Evolutionary conservation across 2,113 vertebrate genomes (phyloP), one percentile per base, ranked within the genome.

Genomic region (Eurypyga helias): DNA sequence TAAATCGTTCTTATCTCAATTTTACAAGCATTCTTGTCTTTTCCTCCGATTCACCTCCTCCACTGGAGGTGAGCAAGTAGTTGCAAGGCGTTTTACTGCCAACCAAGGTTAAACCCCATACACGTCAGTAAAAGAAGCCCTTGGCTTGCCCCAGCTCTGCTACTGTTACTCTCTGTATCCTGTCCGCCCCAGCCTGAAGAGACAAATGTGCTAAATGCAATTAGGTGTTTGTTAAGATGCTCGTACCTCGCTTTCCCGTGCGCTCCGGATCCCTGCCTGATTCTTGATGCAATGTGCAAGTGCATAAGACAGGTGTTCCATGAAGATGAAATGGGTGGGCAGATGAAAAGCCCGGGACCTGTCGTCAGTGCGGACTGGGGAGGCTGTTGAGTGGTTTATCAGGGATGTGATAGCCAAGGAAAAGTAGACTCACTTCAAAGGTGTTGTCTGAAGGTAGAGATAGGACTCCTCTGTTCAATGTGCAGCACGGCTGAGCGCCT

Each of bases 311-410:
- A 78, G 29, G 6, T 33, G 45, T 7, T 31, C 55, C 38, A 43
- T 60, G 86, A 87, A 58, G 49, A 36, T 0, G 0, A 77, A 95
- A 77, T 23, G 2, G 48, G 33, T 25, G 0, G 0, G 33, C 31
- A 90, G 79, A 45, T 7, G 69, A 66, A 55, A 85, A 80, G 38
- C 14, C 31, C 41, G 13, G 33, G 45, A 31, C 6, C 13, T 57
- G 26, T 31, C 1, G 2, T 65, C 45, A 60, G 29, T 24, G 34
- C 41, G 57, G 45, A 13, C 72, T 24, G 24, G 17, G 12, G 51
- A 66, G 29, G 51, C 28, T 82, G 28, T 81, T 89, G 17, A 36
- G 81, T 60, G 36, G 12, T 61, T 77, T 87, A 34, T 86, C 54
- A 70, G 31, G 26, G 36, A 33, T 80, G 23, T 15, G 41, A 58